Evolutionary conservation across 1,140 invertebrate genomes (phyloP).

Genomic region (Aplysia californica): DNA sequence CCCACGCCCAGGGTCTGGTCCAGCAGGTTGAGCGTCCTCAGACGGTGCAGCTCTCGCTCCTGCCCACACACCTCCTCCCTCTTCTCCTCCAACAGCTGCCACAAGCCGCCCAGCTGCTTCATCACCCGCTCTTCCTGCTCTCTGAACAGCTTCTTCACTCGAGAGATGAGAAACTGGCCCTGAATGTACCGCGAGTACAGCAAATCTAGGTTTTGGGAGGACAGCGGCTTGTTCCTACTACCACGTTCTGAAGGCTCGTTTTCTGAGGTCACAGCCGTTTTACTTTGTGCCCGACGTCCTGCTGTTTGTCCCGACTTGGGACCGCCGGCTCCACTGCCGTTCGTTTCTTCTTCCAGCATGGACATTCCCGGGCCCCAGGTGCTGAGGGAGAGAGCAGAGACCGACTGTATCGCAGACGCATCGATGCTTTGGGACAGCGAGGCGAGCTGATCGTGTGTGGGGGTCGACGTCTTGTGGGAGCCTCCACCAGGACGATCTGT

Average conservation of each 20-base stretch:
- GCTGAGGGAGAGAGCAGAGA: neutral
- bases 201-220: constrained; percentile 45
- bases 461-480: neutral
- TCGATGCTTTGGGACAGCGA: neutral
- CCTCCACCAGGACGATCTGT: neutral
- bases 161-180: constrained; percentile 46
- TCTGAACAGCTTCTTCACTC: constrained; percentile 37
- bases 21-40: constrained; percentile 39
- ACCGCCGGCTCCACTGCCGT: neutral
- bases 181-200: constrained; percentile 45
- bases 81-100: constrained; percentile 41
- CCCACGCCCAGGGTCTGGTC: too few relatives aligned
- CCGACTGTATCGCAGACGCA: constrained; percentile 15
- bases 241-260: neutral
- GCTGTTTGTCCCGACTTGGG: neutral
- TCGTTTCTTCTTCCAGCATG: neutral
- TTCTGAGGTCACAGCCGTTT: neutral
- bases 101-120: constrained; percentile 42
- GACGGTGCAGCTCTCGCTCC: constrained; percentile 33
- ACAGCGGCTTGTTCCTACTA: neutral
- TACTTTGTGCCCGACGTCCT: neutral
- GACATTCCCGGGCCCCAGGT: neutral
- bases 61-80: constrained; percentile 32
- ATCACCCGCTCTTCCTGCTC: constrained; percentile 51
- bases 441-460: neutral